Percentiles rank a stretch among this genome's conserved stretches.
phyloP scores from a whole-genome alignment of 1,140 invertebrate genomes.

The Arion vulgaris region DNA sequence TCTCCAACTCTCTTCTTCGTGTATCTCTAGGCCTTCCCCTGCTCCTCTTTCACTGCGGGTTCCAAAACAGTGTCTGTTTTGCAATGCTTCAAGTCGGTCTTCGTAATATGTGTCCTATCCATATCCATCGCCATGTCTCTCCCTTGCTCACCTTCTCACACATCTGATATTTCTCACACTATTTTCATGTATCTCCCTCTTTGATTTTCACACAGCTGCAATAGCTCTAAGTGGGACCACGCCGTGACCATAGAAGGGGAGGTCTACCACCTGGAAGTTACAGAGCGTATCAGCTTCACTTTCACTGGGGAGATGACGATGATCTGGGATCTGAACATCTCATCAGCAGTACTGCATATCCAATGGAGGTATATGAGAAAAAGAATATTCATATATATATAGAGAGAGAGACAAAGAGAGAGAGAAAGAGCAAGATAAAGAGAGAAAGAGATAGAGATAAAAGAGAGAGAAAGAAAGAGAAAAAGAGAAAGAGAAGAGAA shows the following conservation, averaged over 20 bases:
- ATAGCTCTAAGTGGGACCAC: not conserved
- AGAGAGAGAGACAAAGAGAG: too few species aligned
- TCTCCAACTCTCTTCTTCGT: too few species aligned
- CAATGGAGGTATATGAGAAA: constrained; percentile 82
- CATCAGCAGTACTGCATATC: constrained; percentile 86
- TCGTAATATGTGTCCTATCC: not conserved
- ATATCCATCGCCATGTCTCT: constrained; percentile 15
- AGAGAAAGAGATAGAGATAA: too few species aligned
- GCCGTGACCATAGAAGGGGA: not conserved
- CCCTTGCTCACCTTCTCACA: constrained; percentile 21
- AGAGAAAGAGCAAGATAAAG: too few species aligned
- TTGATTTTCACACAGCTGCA: not conserved
- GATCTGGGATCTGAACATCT: constrained; percentile 71
- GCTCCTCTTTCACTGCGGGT: too few species aligned
- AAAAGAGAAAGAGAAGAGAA: too few species aligned
- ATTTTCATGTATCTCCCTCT: not conserved
- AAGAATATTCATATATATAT: too few species aligned
- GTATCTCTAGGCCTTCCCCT: too few species aligned
- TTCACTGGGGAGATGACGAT: constrained; percentile 72
- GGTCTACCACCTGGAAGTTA: not conserved
- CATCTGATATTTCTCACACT: not conserved
- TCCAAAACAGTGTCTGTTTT: too few species aligned
- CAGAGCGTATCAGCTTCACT: constrained; percentile 63
- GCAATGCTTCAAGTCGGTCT: too few species aligned
- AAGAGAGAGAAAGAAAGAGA: too few species aligned